Evolutionary conservation across 2,113 vertebrate genomes (phyloP), one percentile per base, ranked within the genome.

Genomic region (Jaculus jaculus): DNA sequence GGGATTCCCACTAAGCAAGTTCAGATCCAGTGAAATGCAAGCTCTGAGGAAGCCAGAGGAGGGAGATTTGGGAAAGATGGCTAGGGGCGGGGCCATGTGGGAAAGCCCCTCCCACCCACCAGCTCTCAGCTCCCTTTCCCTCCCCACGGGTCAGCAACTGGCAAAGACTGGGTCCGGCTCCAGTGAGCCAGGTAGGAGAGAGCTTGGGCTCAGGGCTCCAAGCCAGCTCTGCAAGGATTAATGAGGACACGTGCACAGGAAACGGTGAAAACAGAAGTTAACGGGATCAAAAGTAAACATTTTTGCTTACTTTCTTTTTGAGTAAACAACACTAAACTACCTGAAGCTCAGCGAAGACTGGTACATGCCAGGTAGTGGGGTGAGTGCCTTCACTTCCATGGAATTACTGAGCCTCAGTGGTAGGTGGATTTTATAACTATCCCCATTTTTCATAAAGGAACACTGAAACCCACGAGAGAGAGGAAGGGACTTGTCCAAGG

Each of bases 241-340:
- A 74, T 5, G 6, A 72, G 34, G 26, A 34, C 63, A 12, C 71
- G 61, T 21, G 60, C 39, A 65, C 9, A 51, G 47, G 34, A 2
- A 60, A 93, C 74, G 51, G 32, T 24, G 1, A 66, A 72, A 80
- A 89, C 0, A 51, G 39, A 26, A 51, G 58, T 20, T 39, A 34
- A 77, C 20, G 42, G 7, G 9, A 68, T 51, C 30, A n/a, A 71
- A 34, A 24, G 24, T 7, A 54, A 74, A 47, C 51, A 82, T 42
- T 68, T 63, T 54, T 63, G n/a, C 7, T 66, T 54, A n/a, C 26
- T 93, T 83, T 69, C 69, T 82, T 74, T 42, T 84, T 32, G 34
- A 47, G n/a, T 58, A 61, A 58, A 54, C 39, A 83, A 21, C 82
- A 42, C 58, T 34, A 78, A 74, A 60, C 2, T 16, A 51, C 51